phyloP scores from a whole-genome alignment of 2,888 invertebrate genomes.

The Drosophila gaucha region DNA sequence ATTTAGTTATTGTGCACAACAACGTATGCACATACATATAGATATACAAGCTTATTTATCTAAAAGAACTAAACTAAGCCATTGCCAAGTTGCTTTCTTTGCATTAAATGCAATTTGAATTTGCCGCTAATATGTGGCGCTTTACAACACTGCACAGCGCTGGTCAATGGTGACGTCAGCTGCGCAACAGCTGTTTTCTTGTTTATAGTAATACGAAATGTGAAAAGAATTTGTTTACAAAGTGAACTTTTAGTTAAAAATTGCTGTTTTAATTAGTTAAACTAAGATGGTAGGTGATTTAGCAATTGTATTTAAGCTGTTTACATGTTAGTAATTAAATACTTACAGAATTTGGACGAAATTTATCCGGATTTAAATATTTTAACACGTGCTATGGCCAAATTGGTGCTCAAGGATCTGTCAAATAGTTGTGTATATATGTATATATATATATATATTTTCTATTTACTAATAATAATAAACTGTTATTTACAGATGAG shows the following conservation, averaged over 20 bases:
- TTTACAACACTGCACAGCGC: conserved; percentile 23
- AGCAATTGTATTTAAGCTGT: neutral
- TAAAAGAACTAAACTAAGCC: too few relatives aligned
- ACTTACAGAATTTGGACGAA: conserved; percentile 81
- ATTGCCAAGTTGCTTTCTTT: too few relatives aligned
- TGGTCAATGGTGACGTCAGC: conserved; percentile 33
- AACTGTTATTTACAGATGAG: conserved; percentile 54
- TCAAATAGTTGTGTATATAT: conserved; percentile 53
- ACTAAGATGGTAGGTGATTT: conserved; percentile 36
- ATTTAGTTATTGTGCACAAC: too few relatives aligned
- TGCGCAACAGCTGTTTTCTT: conserved; percentile 34
- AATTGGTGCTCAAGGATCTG: conserved; percentile 86
- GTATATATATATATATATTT: neutral
- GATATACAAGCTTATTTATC: too few relatives aligned
- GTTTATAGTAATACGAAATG: neutral
- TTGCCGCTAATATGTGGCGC: conserved; percentile 1
- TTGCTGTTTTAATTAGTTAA: neutral
- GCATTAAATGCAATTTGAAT: conserved; percentile 18
- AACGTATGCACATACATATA: too few relatives aligned
- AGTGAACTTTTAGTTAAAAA: neutral
- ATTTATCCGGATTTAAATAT: conserved; percentile 84
- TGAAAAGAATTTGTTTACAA: neutral
- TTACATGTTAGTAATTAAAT: neutral
- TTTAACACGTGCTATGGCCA: conserved; percentile 85
- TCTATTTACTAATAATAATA: neutral